These are phyloP conservation scores for Epinephelus lanceolatus DNA, from an alignment of 2,113 vertebrate genomes.

Conservation along the genomic window DNA sequence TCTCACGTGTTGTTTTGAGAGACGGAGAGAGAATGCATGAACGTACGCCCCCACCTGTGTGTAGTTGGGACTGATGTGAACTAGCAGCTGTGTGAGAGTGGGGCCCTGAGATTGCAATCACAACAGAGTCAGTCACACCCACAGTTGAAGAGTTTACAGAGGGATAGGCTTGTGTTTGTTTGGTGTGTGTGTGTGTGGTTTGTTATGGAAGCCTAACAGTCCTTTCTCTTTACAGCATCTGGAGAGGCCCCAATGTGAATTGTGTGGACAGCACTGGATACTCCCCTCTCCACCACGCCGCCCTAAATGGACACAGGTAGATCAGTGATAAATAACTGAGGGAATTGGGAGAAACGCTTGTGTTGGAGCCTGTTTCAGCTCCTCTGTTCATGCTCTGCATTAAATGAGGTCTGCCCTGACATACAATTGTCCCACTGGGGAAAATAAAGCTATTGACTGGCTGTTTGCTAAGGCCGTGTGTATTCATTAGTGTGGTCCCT, in stretches of 20 bases:
- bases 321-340: not conserved
- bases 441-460: slow-evolving; percentile 55
- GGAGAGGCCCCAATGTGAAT: slow-evolving; percentile 98
- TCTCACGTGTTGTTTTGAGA: not conserved
- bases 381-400: slow-evolving; percentile 18
- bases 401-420: slow-evolving; percentile 10
- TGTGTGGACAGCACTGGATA: slow-evolving; percentile 98
- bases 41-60: not conserved
- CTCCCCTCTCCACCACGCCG: slow-evolving; percentile 96
- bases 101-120: slow-evolving; percentile 47
- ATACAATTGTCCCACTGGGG: slow-evolving; percentile 50
- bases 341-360: not conserved
- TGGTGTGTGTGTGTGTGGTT: slow-evolving; percentile 1
- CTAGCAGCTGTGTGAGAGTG: not conserved
- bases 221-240: slow-evolving; percentile 88
- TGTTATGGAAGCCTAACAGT: slow-evolving; percentile 45
- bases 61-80: not conserved
- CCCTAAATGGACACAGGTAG: slow-evolving; percentile 97
- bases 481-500: slow-evolving; percentile 49
- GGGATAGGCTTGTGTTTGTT: slow-evolving; percentile 50
- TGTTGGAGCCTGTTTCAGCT: not conserved
- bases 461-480: slow-evolving; percentile 1
- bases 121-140: slow-evolving; percentile 44
- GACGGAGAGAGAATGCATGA: not conserved
- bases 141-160: slow-evolving; percentile 31